A percentile compares a stretch with the other conserved stretches of the same genome.
These are phyloP conservation scores for Cichladusa arquata DNA, from an alignment of 2,113 vertebrate species.

Conservation along the genomic window DNA sequence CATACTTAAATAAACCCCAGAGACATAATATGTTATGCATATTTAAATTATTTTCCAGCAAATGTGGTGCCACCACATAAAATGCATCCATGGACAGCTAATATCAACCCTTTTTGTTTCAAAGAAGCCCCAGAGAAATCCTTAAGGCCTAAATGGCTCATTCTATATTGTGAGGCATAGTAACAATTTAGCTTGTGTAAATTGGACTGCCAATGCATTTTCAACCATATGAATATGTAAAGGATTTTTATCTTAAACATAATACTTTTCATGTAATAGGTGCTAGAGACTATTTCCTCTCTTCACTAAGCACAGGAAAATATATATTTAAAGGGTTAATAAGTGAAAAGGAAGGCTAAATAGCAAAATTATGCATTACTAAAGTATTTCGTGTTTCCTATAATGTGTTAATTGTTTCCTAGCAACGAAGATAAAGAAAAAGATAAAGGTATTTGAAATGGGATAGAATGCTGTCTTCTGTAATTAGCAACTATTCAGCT, in stretches of 20 bases:
- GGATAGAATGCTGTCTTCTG: background rate
- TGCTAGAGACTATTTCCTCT: background rate
- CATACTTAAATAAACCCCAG: background rate
- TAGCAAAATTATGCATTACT: background rate
- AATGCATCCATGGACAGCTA: background rate
- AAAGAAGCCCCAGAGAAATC: background rate
- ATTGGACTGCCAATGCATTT: background rate
- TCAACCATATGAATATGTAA: background rate
- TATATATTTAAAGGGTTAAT: background rate
- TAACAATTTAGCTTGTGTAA: background rate
- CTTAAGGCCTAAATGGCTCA: background rate
- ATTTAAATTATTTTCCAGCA: background rate
- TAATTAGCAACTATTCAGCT: conserved; percentile 48
- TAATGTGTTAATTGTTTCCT: conserved; percentile 17
- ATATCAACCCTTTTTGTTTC: background rate
- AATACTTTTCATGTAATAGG: background rate
- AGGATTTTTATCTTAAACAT: background rate
- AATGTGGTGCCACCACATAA: background rate
- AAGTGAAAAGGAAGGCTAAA: background rate
- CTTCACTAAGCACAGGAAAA: background rate
- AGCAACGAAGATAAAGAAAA: conserved; percentile 19
- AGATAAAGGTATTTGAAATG: conserved; percentile 15
- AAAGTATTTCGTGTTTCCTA: background rate
- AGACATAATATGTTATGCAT: background rate
- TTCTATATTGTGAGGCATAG: background rate